These are phyloP conservation scores for Drosophila melanosoma DNA, from an alignment of 2,888 invertebrate genomes.

Conservation along the genomic window DNA sequence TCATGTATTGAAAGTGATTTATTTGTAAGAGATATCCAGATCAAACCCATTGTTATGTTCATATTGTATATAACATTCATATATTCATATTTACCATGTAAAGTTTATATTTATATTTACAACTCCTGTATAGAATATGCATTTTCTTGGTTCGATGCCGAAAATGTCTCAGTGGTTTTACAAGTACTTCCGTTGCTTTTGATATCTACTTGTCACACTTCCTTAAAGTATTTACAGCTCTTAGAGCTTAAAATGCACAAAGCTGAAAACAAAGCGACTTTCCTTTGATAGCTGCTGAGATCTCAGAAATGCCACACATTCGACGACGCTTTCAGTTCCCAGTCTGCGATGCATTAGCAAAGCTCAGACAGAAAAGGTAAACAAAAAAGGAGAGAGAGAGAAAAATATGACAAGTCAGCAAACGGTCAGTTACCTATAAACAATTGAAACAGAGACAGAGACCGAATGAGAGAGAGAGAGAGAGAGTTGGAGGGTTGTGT, in stretches of 20 bases:
- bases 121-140: not conserved
- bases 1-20: no score
- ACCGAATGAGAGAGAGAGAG: not conserved
- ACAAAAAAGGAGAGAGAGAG: slow-evolving; percentile 12
- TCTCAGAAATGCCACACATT: slow-evolving; percentile 34
- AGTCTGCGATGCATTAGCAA: slow-evolving; percentile 52
- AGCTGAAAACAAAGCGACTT: slow-evolving; percentile 27
- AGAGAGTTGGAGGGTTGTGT: slow-evolving; percentile 10
- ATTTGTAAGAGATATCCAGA: no score
- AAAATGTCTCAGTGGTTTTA: not conserved
- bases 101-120: not conserved
- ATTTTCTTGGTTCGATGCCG: not conserved
- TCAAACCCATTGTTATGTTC: no score
- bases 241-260: slow-evolving; percentile 24
- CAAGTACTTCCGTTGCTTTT: slow-evolving; percentile 25
- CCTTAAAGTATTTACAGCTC: slow-evolving; percentile 26
- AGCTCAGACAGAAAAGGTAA: slow-evolving; percentile 33
- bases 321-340: slow-evolving; percentile 54
- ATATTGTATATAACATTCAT: not conserved
- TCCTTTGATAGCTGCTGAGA: slow-evolving; percentile 28
- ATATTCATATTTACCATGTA: not conserved
- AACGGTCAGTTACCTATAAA: slow-evolving; percentile 60
- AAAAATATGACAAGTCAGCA: slow-evolving; percentile 72
- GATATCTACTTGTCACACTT: slow-evolving; percentile 16
- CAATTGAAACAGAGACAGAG: slow-evolving; percentile 36